A percentile compares a stretch with the other conserved stretches of the same genome.
Conservation (phyloP, 1,140 invertebrate species). For the Drosophila bocqueti region DNA sequence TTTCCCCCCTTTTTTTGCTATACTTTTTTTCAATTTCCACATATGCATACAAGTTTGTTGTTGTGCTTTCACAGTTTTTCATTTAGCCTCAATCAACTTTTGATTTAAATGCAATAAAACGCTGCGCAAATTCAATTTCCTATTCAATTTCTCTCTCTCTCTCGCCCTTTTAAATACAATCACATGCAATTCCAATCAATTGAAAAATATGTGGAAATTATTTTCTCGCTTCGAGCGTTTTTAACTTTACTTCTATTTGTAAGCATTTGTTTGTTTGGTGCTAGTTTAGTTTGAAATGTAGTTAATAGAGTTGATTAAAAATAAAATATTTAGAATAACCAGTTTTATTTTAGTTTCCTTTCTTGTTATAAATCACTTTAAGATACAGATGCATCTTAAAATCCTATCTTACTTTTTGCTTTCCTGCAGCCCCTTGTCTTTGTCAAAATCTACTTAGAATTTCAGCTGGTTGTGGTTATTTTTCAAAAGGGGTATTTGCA, state of each 20-base stretch:
- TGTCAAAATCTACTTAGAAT: conserved; percentile 28
- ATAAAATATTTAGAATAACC: no score
- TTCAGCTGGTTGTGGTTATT: conserved; percentile 58
- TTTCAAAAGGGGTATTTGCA: conserved; percentile 50
- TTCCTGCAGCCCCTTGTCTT: not conserved
- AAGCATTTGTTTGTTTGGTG: not conserved
- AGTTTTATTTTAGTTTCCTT: not conserved
- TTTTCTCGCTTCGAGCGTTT: not conserved
- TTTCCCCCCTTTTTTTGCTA: not conserved
- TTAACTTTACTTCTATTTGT: conserved; percentile 1
- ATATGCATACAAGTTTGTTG: not conserved
- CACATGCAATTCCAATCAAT: conserved; percentile 23
- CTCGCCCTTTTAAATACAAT: conserved; percentile 16
- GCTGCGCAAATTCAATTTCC: conserved; percentile 44
- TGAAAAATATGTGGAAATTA: conserved; percentile 7
- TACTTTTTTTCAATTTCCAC: conserved; percentile 2
- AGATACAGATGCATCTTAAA: not conserved
- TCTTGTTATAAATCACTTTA: no score
- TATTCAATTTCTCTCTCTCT: conserved; percentile 31
- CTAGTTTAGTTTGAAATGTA: not conserved
- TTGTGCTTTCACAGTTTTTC: not conserved
- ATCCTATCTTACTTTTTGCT: not conserved
- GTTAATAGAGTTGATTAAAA: no score
- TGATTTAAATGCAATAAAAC: conserved; percentile 38
- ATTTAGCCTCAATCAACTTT: conserved; percentile 20